A percentile compares a stretch with the other conserved stretches of the same genome.
Evolutionary conservation across 2,797 vertebrate genomes (phyloP).

Genomic region (Cossypha heuglini): DNA sequence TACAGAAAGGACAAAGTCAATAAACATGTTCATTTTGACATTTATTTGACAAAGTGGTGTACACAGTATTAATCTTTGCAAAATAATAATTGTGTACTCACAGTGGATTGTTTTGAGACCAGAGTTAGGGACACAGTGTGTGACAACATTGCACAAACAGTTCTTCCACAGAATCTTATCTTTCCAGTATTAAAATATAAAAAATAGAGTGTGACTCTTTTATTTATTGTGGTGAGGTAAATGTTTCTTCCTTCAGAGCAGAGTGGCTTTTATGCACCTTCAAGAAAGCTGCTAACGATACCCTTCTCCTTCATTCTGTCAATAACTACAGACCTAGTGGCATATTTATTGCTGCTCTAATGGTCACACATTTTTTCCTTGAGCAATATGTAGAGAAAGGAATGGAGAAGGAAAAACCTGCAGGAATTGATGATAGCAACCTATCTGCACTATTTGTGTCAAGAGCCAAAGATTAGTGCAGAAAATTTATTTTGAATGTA

Average conservation of each 20-base stretch:
- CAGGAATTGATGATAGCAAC: neutral
- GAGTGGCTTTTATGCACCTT: neutral
- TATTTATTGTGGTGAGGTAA: conserved; percentile 37
- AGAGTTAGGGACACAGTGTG: neutral
- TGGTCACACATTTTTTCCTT: neutral
- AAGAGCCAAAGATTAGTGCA: neutral
- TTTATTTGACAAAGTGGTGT: neutral
- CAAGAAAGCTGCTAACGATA: neutral
- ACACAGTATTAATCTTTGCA: neutral
- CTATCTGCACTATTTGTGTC: neutral
- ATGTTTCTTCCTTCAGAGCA: conserved; percentile 2
- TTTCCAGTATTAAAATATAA: conserved; percentile 37
- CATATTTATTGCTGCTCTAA: conserved; percentile 8
- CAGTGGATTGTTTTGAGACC: neutral
- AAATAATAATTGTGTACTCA: neutral
- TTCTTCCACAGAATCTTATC: neutral
- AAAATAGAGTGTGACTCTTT: neutral
- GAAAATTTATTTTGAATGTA: conserved; percentile 13
- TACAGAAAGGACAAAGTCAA: neutral
- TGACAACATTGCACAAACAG: neutral
- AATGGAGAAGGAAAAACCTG: neutral
- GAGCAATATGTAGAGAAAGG: conserved; percentile 4
- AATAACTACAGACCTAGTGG: neutral
- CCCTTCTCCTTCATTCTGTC: neutral
- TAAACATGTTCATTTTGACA: neutral